Conservation (phyloP, 1,140 invertebrate genomes). For the Maniola jurtina region DNA sequence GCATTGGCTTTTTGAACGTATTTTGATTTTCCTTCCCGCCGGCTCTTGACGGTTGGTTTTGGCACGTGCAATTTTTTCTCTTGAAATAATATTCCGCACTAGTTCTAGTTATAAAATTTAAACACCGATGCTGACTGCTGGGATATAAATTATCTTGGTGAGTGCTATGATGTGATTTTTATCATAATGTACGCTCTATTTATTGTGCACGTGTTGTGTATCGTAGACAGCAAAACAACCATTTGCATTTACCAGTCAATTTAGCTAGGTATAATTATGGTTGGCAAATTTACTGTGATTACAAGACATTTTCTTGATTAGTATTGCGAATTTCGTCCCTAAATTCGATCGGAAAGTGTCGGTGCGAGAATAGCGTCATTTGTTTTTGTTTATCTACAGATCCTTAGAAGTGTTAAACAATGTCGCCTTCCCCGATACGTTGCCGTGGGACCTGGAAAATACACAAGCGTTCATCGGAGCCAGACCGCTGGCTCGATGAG, state of each 20-base stretch:
- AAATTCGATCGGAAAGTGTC: conserved; percentile 12
- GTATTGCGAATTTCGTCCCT: conserved; percentile 17
- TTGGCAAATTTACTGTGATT: conserved; percentile 10
- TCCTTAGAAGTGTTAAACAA: conserved; percentile 58
- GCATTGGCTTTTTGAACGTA: conserved; percentile 43
- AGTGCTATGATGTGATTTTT: conserved; percentile 52
- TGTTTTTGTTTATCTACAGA: conserved; percentile 77
- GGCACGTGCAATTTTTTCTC: conserved; percentile 73
- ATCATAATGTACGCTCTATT: conserved; percentile 39
- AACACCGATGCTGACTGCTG: conserved; percentile 68
- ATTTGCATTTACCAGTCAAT: conserved; percentile 64
- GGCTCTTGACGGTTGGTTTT: conserved; percentile 72
- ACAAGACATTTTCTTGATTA: conserved; percentile 13
- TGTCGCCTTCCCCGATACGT: conserved; percentile 68
- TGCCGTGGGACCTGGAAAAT: conserved; percentile 72
- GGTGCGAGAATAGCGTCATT: conserved; percentile 48
- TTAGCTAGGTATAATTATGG: conserved; percentile 75
- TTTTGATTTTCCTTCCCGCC: conserved; percentile 74
- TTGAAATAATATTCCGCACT: conserved; percentile 45
- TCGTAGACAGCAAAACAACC: conserved; percentile 68
- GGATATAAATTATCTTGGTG: conserved; percentile 58
- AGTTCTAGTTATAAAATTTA: conserved; percentile 44
- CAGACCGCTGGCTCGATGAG: conserved; percentile 87
- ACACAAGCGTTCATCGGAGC: conserved; percentile 69
- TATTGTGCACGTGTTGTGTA: conserved; percentile 69